phyloP scores from a whole-genome alignment of 35 echinoderm and acorn worm species.

The Acanthaster planci region DNA sequence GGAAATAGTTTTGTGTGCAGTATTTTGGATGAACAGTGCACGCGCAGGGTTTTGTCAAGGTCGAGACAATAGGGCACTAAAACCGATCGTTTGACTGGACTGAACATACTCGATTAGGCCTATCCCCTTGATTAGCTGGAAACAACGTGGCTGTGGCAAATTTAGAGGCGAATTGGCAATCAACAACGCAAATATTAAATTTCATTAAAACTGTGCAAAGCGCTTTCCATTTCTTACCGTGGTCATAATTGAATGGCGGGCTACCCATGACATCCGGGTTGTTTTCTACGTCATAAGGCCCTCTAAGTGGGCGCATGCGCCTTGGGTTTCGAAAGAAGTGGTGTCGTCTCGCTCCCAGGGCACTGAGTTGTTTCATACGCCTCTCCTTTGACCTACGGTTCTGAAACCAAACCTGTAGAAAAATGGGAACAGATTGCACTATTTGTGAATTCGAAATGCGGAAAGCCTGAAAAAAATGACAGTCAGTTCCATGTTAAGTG shows the following conservation, averaged over 20 bases:
- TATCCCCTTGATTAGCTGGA: neutral
- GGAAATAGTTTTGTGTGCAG: too few species aligned
- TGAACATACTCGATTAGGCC: neutral
- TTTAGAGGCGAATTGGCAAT: neutral
- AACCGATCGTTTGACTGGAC: neutral
- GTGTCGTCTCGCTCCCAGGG: conserved; percentile 89
- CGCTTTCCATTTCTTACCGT: conserved; percentile 30
- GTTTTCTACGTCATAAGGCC: conserved; percentile 94
- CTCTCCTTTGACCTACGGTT: conserved; percentile 96
- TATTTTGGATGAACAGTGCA: too few species aligned
- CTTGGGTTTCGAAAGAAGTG: conserved; percentile 95
- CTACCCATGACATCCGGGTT: conserved; percentile 96
- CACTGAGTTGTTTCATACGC: conserved; percentile 97
- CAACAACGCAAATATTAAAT: neutral
- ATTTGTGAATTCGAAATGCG: too few species aligned
- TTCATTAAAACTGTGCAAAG: neutral
- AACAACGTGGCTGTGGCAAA: neutral
- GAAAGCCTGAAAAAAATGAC: too few species aligned
- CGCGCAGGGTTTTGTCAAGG: too few species aligned
- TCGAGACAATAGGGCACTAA: neutral
- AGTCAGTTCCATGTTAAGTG: too few species aligned
- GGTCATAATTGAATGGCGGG: conserved; percentile 82
- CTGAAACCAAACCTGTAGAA: conserved; percentile 94
- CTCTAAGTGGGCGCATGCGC: conserved; percentile 89
- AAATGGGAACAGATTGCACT: conserved; percentile 41